Evolutionary conservation across 2,888 invertebrate species (phyloP).

Genomic region (Drosophila longiperda): DNA sequence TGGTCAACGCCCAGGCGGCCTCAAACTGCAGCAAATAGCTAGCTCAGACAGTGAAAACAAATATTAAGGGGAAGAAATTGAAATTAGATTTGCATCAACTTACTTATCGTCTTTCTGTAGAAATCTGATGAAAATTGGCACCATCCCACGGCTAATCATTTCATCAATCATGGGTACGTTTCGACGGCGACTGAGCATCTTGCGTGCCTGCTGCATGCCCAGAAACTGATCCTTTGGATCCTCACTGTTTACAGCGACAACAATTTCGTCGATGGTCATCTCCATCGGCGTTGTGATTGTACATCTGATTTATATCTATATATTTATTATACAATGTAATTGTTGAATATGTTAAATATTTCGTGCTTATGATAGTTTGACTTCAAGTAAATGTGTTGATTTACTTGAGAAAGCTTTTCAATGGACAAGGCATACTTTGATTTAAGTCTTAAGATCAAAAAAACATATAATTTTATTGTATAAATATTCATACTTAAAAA

Average conservation of each 20-base stretch:
- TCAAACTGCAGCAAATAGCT: constrained; percentile 95
- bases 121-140: constrained; percentile 92
- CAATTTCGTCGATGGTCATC: constrained; percentile 90
- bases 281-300: constrained; percentile 82
- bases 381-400: background rate
- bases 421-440: background rate
- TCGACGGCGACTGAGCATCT: constrained; percentile 93
- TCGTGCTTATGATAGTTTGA: background rate
- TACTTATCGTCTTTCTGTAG: constrained; percentile 90
- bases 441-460: background rate
- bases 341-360: background rate
- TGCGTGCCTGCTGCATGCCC: constrained; percentile 93
- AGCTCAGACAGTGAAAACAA: background rate
- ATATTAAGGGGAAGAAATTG: constrained; percentile 4
- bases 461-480: background rate
- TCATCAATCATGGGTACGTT: constrained; percentile 94
- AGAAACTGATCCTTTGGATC: constrained; percentile 88
- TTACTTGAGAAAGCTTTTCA: background rate
- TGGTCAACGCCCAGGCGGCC: constrained; percentile 98
- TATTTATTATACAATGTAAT: background rate
- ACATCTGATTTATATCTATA: background rate
- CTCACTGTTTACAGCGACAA: constrained; percentile 88
- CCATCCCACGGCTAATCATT: constrained; percentile 93
- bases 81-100: constrained; percentile 60
- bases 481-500: background rate